Base-by-base conservation (phyloP, 2,797 vertebrate species). In the Epinephelus awoara region DNA sequence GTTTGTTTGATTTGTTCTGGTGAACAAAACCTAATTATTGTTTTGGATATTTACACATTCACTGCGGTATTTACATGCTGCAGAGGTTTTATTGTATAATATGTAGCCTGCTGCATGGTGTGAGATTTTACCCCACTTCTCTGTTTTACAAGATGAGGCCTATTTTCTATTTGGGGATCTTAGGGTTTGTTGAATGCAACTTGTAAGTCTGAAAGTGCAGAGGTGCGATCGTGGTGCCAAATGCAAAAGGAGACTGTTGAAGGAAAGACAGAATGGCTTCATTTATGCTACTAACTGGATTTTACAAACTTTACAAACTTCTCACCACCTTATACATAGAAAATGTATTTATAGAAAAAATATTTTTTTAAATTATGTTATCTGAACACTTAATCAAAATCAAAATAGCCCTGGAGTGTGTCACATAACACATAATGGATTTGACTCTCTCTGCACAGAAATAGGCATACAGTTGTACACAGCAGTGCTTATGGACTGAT, bases 11-110 rank as follows among this genome's bases (percentile, higher is more conserved):
- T 85, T 67, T 75, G 50, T 76, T 83, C 50, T 75, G 49, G 47
- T 62, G 64, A 80, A 55, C 18, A 64, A 61, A 73, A 67, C 17
- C 6, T 27, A 23, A 66, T 83, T 74, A 79, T 79, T 76, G 64
- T 64, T 72, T 75, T 59, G 72, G 67, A 77, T 85, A 72, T 72
- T 85, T 67, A 38, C 67, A 71, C 56, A 52, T 23, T 78, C 54
- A 46, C 46, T 21, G 57, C 29, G 25, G 49, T 71, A 42, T 75
- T 83, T 79, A 68, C 55, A 57, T 49, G 56, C 42, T 64, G 70
- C 29, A 61, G 47, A 65, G 69, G 55, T 69, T 88, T 76, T 57
- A 51, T 57, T 57, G 57, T 61, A 54, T 38, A 59, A 27, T 21
- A 46, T 19, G 11, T 29, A 29, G 17, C 25, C 52, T 47, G 21